Evolutionary conservation across 2,113 vertebrate genomes (phyloP).

Genomic region (Alectura lathami): DNA sequence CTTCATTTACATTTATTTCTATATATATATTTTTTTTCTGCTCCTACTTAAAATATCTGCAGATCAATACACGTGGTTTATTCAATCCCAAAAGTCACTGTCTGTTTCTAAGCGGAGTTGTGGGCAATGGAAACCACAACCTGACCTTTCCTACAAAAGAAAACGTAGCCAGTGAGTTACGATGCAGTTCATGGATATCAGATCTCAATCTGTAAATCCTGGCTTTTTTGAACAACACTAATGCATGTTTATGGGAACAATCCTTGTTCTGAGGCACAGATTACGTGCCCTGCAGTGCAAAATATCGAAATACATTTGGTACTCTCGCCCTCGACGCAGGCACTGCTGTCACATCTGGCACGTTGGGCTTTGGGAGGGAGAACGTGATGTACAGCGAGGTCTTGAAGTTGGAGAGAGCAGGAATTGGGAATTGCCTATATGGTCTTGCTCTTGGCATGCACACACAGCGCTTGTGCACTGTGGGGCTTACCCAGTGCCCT

Average conservation of each 20-base stretch:
- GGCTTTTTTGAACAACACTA: not conserved
- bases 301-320: not conserved
- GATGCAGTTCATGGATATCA: not conserved
- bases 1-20: conserved; percentile 1
- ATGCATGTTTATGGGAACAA: not conserved
- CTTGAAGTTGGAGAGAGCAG: not conserved
- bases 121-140: not conserved
- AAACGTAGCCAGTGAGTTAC: not conserved
- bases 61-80: not conserved
- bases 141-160: not conserved
- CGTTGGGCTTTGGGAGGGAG: not conserved
- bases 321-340: not conserved
- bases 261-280: not conserved
- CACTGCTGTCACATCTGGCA: not conserved
- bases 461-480: not conserved
- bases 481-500: not conserved
- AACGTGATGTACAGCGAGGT: not conserved
- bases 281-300: not conserved
- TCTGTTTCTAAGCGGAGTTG: not conserved
- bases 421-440: not conserved
- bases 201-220: not conserved
- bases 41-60: not conserved
- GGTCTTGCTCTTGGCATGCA: not conserved
- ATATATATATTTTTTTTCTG: not conserved
- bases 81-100: not conserved